Percentiles rank a stretch among this genome's conserved stretches.
Evolutionary conservation across 2,888 invertebrate species (phyloP).

Genomic region (Troglohyphantes excavatus): DNA sequence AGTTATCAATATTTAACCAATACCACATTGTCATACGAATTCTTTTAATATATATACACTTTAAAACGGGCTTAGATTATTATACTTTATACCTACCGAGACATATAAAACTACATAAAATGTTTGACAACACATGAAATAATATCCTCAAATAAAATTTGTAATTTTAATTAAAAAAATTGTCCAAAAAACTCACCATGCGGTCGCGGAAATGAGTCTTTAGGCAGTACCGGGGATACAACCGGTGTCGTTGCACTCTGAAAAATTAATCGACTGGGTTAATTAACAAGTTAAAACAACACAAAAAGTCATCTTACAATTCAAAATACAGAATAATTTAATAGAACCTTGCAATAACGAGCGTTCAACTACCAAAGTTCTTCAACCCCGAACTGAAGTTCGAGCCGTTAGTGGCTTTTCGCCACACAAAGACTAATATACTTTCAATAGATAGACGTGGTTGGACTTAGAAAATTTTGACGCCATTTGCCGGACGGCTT

Average conservation of each 20-base stretch:
- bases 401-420: slow-evolving; percentile 14
- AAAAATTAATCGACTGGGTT: slow-evolving; percentile 65
- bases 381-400: slow-evolving; percentile 17
- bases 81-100: no score
- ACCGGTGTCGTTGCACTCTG: slow-evolving; percentile 77
- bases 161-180: no score
- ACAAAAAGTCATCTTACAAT: background rate
- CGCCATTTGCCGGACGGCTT: slow-evolving; percentile 75
- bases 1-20: no score
- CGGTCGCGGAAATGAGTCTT: slow-evolving; percentile 59
- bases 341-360: background rate
- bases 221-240: slow-evolving; percentile 47
- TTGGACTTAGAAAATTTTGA: slow-evolving; percentile 78
- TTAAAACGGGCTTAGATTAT: no score
- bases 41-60: no score
- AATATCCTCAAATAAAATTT: no score
- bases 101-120: no score
- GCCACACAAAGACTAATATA: slow-evolving; percentile 23
- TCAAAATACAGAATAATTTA: slow-evolving; percentile 6
- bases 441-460: slow-evolving; percentile 49
- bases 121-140: no score
- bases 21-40: no score
- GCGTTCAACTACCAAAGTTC: background rate
- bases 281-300: slow-evolving; percentile 15
- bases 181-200: slow-evolving; percentile 52